Evolutionary conservation across 1,140 invertebrate genomes (phyloP).

Genomic region (Anagrus nilaparvatae): DNA sequence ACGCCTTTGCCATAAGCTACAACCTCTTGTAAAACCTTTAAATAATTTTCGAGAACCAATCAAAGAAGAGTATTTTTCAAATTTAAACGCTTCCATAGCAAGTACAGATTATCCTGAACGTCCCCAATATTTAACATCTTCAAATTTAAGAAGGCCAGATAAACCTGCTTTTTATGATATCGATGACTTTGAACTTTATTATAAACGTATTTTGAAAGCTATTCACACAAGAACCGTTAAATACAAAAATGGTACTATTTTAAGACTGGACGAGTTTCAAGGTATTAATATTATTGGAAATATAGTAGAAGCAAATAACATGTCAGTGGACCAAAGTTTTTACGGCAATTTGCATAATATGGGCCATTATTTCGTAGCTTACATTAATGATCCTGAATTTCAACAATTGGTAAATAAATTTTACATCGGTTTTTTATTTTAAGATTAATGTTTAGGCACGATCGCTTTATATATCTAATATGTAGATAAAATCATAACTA

Average conservation of each 20-base stretch:
- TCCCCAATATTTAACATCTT: slow-evolving; percentile 46
- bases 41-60: slow-evolving; percentile 52
- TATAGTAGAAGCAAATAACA: slow-evolving; percentile 59
- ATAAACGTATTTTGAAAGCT: slow-evolving; percentile 61
- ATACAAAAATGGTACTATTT: slow-evolving; percentile 40
- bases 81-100: slow-evolving; percentile 54
- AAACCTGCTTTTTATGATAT: slow-evolving; percentile 58
- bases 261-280: slow-evolving; percentile 50
- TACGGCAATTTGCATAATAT: slow-evolving; percentile 68
- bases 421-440: no score
- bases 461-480: no score
- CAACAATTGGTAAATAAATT: slow-evolving; percentile 46
- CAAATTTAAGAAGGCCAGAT: slow-evolving; percentile 53
- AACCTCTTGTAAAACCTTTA: slow-evolving; percentile 47
- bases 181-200: slow-evolving; percentile 60
- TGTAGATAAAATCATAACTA: no score
- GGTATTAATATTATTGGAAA: slow-evolving; percentile 75
- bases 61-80: slow-evolving; percentile 59
- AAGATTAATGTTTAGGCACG: no score
- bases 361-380: slow-evolving; percentile 56
- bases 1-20: no score
- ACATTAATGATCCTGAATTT: slow-evolving; percentile 60
- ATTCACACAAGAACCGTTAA: slow-evolving; percentile 55
- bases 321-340: slow-evolving; percentile 56
- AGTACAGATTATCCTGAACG: slow-evolving; percentile 53